phyloP scores from a whole-genome alignment of 1,140 invertebrate species.

The Meloidogyne exigua region DNA sequence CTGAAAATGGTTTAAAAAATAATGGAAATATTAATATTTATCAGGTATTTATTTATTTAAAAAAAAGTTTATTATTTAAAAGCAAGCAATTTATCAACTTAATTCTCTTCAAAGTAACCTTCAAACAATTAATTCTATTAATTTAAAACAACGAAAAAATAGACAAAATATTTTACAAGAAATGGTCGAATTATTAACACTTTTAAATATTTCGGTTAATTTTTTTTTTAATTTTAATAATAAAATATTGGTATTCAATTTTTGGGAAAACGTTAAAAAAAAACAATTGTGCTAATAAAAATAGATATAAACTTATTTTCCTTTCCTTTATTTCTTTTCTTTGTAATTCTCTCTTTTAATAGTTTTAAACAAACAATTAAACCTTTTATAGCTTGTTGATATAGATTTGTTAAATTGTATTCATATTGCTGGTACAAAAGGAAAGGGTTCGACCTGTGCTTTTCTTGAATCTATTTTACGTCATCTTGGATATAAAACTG shows the following conservation, averaged over 20 bases:
- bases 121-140: conserved; percentile 19
- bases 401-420: conserved; percentile 75
- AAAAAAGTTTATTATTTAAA: neutral
- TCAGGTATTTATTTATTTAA: neutral
- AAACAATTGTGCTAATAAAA: too few relatives aligned
- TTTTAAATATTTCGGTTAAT: conserved; percentile 29
- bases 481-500: conserved; percentile 80
- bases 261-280: too few relatives aligned
- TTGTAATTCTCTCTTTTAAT: too few relatives aligned
- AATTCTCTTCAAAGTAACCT: conserved; percentile 40
- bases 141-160: conserved; percentile 14
- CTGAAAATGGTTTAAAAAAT: neutral
- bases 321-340: too few relatives aligned
- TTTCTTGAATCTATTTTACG: conserved; percentile 85
- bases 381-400: conserved; percentile 47
- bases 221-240: neutral
- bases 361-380: too few relatives aligned
- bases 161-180: conserved; percentile 17
- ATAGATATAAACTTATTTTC: too few relatives aligned
- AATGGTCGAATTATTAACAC: conserved; percentile 19
- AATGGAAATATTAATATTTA: neutral
- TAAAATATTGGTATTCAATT: too few relatives aligned
- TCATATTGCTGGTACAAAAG: conserved; percentile 93
- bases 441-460: conserved; percentile 84
- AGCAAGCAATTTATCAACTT: conserved; percentile 31